These are phyloP conservation scores for Diabrotica undecimpunctata DNA, from an alignment of 1,140 invertebrate genomes.

Conservation along the genomic window DNA sequence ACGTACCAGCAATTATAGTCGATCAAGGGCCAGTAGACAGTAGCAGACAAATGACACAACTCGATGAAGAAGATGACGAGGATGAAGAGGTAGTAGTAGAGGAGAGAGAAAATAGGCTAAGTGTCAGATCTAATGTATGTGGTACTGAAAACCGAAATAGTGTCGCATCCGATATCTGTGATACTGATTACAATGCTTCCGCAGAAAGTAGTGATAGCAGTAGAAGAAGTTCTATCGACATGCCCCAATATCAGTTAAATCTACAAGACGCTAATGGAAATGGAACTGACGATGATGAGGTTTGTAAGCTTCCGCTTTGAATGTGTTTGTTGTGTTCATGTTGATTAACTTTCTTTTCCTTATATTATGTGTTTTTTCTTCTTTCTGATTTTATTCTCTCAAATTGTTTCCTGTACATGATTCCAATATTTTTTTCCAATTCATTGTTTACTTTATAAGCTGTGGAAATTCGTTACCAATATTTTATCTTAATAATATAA, in stretches of 20 bases:
- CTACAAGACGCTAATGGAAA: conserved; percentile 10
- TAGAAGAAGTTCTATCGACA: conserved; percentile 32
- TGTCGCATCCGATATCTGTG: conserved; percentile 19
- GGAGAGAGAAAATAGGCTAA: conserved; percentile 1
- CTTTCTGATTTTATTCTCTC: not conserved
- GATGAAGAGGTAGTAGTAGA: conserved; percentile 4
- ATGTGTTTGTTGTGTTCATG: conserved; percentile 13
- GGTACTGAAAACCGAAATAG: conserved; percentile 19
- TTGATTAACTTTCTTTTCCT: not conserved
- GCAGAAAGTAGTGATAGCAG: conserved; percentile 40
- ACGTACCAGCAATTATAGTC: conserved; percentile 6
- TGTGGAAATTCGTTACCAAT: too few species aligned
- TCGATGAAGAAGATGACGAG: conserved; percentile 14
- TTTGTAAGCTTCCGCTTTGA: conserved; percentile 31
- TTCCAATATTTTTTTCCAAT: too few species aligned
- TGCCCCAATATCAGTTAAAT: conserved; percentile 29
- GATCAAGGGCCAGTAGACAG: conserved; percentile 15
- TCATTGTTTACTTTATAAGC: too few species aligned
- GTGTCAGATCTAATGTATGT: conserved; percentile 23
- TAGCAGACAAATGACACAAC: conserved; percentile 4
- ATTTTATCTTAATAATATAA: too few species aligned
- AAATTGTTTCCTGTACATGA: too few species aligned
- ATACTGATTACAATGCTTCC: conserved; percentile 45
- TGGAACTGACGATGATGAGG: conserved; percentile 30
- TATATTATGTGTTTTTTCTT: not conserved